These are phyloP conservation scores for Mustela lutreola DNA, from an alignment of 2,113 vertebrate genomes.

Conservation along the genomic window DNA sequence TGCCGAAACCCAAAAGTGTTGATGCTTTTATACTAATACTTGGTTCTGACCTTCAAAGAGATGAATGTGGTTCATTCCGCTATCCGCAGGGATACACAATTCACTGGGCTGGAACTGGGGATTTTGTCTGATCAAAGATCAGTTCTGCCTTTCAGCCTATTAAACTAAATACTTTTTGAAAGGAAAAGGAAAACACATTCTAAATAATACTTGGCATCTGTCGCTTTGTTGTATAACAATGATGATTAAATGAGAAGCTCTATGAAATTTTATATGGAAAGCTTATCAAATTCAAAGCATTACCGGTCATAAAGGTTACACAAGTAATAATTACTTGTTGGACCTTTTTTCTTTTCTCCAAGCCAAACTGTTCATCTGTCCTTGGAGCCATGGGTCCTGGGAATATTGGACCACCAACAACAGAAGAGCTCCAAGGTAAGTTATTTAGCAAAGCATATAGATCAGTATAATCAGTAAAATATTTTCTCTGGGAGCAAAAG, in stretches of 20 bases:
- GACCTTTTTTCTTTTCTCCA: conserved; percentile 17
- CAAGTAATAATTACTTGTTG: conserved; percentile 47
- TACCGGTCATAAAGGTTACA: conserved; percentile 4
- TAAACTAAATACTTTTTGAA: conserved; percentile 70
- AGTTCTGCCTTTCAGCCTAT: conserved; percentile 60
- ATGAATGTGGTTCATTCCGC: conserved; percentile 38
- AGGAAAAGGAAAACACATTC: conserved; percentile 70
- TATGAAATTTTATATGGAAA: conserved; percentile 52
- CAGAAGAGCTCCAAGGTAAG: conserved; percentile 58
- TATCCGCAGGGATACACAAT: conserved; percentile 23
- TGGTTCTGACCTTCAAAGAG: conserved; percentile 62
- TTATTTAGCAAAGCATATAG: conserved; percentile 50
- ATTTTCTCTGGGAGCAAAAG: conserved; percentile 46
- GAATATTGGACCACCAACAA: conserved; percentile 74
- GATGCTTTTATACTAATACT: conserved; percentile 26
- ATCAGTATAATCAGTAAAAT: conserved; percentile 32
- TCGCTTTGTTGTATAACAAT: conserved; percentile 60
- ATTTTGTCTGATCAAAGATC: conserved; percentile 67
- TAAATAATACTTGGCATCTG: conserved; percentile 51
- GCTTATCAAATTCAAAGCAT: conserved; percentile 44
- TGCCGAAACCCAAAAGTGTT: not conserved
- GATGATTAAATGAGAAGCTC: conserved; percentile 11
- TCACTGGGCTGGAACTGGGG: conserved; percentile 55
- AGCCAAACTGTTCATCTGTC: conserved; percentile 51
- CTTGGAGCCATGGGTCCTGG: conserved; percentile 73